phyloP scores from a whole-genome alignment of 1,140 invertebrate species.

The Drosophila takahashii region DNA sequence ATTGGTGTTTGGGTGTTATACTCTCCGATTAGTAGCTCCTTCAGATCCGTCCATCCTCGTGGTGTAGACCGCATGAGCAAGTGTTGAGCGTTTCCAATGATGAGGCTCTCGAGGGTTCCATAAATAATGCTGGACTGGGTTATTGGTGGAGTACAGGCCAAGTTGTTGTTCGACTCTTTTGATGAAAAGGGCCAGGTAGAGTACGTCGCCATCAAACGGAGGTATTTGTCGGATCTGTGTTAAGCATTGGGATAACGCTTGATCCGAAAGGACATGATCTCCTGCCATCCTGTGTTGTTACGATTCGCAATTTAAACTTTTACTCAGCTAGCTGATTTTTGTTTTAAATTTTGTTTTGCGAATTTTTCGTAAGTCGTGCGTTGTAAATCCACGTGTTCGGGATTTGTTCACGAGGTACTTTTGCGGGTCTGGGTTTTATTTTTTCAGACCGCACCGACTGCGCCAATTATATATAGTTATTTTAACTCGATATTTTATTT shows the following conservation, averaged over 20 bases:
- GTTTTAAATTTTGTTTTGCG: not conserved
- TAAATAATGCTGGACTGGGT: too few relatives aligned
- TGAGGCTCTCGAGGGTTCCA: too few relatives aligned
- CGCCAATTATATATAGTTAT: not conserved
- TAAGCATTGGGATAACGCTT: slow-evolving; percentile 2
- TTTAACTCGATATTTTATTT: not conserved
- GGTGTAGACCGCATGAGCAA: too few relatives aligned
- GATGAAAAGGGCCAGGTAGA: too few relatives aligned
- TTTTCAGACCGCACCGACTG: not conserved
- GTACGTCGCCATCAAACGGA: slow-evolving; percentile 1
- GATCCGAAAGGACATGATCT: too few relatives aligned
- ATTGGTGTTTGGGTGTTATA: too few relatives aligned
- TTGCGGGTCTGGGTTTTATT: slow-evolving; percentile 4
- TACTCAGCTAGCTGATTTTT: not conserved
- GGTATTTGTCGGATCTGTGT: not conserved
- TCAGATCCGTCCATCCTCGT: too few relatives aligned
- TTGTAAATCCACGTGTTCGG: not conserved
- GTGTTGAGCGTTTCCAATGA: too few relatives aligned
- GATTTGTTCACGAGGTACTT: not conserved
- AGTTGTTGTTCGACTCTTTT: too few relatives aligned
- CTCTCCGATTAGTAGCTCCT: too few relatives aligned
- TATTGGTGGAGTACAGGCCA: too few relatives aligned
- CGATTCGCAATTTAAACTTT: not conserved
- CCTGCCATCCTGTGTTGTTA: not conserved
- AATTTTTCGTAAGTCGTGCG: not conserved